Base-by-base conservation (phyloP, 2,797 vertebrate species). In the Muscicapa comitata region DNA sequence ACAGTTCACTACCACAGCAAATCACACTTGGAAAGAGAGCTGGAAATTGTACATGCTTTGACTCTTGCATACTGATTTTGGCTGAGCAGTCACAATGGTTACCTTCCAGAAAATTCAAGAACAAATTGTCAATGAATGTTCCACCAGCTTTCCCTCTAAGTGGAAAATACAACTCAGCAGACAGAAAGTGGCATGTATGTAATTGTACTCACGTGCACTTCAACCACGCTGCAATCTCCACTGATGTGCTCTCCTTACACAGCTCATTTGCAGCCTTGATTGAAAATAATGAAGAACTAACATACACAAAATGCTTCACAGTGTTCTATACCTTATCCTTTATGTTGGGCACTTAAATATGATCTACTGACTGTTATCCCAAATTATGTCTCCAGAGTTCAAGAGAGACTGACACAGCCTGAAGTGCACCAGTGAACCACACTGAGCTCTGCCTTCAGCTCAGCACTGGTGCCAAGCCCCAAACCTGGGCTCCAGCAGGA, bases 221-320 rank as follows among this genome's bases (percentile, higher is more conserved):
- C 61, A 59, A 43, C 35, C 67, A 38, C 65, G 38, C 43, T 48
- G 67, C 40, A 55, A 45, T 47, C 74, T 76, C 55, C n/a, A 29
- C 45, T 26, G 59, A 35, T 38, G 57, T 5, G 21, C 53, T 78
- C 73, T 85, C 53, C 24, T 89, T 74, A 61, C 68, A 87, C 68
- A 93, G 72, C 48, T 91, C 87, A 87, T 89, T 92, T 82, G 55
- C 61, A 89, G 71, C 19, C 86, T 86, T 90, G 70, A 94, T 74
- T 89, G 33, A 82, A 88, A 91, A 82, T 57, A 85, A 94, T 21
- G 33, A 94, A 58, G 38, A 61, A 20, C 48, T 68, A 82, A 82
- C 45, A 61, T 21, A 76, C 9, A 67, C 35, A 25, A 67, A 93
- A 67, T 35, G 37, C 40, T 59, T 67, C 28, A 48, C 40, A 62